phyloP scores from a whole-genome alignment of 2,888 invertebrate genomes.

The Eupithecia tripunctaria region DNA sequence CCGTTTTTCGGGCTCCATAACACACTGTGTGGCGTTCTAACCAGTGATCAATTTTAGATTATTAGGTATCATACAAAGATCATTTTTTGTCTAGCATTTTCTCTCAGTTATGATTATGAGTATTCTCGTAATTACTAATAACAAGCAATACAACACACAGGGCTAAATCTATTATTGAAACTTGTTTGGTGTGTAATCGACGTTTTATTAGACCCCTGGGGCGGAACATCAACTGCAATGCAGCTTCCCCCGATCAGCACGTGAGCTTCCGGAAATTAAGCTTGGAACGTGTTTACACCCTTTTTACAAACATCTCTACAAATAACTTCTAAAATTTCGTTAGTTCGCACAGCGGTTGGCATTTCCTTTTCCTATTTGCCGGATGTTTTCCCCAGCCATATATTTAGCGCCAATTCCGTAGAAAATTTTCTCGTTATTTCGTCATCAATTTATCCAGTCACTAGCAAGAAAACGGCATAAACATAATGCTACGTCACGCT shows the following conservation, averaged over 20 bases:
- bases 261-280: slow-evolving; percentile 39
- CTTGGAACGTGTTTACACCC: slow-evolving; percentile 12
- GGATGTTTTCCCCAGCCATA: neutral
- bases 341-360: slow-evolving; percentile 38
- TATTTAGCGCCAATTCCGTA: neutral
- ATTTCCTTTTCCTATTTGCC: slow-evolving; percentile 5
- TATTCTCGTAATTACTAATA: neutral
- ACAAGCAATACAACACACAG: neutral
- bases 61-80: slow-evolving; percentile 2
- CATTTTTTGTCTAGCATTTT: neutral
- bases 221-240: slow-evolving; percentile 28
- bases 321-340: slow-evolving; percentile 33
- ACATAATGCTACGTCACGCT: slow-evolving; percentile 37
- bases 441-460: slow-evolving; percentile 48
- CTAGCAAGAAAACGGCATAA: slow-evolving; percentile 50
- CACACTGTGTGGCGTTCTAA: neutral
- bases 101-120: neutral
- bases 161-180: neutral
- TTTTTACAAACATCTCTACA: slow-evolving; percentile 20
- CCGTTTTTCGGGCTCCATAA: too few species aligned
- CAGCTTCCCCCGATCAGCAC: slow-evolving; percentile 2
- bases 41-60: neutral
- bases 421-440: slow-evolving; percentile 44
- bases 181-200: slow-evolving; percentile 23
- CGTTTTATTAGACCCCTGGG: slow-evolving; percentile 24